Evolutionary conservation across 1,140 invertebrate species (phyloP).

Genomic region (Sarcophaga peregrina): DNA sequence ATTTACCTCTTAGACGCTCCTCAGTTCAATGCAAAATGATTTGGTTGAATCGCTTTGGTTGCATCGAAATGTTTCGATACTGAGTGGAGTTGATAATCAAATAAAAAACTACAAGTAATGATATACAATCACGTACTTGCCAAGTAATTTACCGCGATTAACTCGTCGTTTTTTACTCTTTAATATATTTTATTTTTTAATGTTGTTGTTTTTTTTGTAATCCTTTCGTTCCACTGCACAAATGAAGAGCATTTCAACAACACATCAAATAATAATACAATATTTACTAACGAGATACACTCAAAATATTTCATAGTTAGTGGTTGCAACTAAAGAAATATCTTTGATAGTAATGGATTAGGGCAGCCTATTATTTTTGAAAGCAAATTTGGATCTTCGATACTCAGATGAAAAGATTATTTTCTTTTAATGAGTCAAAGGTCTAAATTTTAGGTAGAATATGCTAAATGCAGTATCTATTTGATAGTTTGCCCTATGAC

Average conservation of each 20-base stretch:
- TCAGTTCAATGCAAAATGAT: background rate
- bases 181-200: conserved; percentile 24
- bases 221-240: background rate
- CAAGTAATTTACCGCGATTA: conserved; percentile 41
- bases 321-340: no score
- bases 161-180: conserved; percentile 29
- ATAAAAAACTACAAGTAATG: conserved; percentile 8
- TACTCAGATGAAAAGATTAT: no score
- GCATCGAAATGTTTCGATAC: background rate
- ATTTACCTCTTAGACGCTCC: background rate
- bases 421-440: no score
- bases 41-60: conserved; percentile 14
- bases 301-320: background rate
- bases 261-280: background rate
- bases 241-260: conserved; percentile 24
- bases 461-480: no score
- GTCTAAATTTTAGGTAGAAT: no score
- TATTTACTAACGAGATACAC: conserved; percentile 7
- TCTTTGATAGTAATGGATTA: no score
- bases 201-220: background rate
- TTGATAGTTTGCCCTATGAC: no score
- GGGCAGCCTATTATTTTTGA: no score
- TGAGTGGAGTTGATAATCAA: conserved; percentile 12
- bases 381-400: no score
- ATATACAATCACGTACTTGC: conserved; percentile 42